Percentiles rank a stretch among this genome's conserved stretches.
Conservation (phyloP, 2,888 invertebrate species). For the Acrobasis repandana region DNA sequence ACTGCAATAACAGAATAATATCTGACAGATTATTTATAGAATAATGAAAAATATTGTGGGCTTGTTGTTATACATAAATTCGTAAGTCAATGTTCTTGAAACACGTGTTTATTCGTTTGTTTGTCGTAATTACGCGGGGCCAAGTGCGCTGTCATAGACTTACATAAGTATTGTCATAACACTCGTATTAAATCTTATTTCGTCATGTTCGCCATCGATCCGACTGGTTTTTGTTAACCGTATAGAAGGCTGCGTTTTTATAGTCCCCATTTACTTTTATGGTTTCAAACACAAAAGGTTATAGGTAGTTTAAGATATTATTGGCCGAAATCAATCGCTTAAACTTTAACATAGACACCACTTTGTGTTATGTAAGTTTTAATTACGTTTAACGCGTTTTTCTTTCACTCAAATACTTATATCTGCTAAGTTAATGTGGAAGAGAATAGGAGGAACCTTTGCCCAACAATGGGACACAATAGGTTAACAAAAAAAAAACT, state of each 20-base stretch:
- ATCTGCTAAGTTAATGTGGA: no score
- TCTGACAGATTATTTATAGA: no score
- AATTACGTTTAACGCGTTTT: not conserved
- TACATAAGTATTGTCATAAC: slow-evolving; percentile 46
- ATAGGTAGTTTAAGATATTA: not conserved
- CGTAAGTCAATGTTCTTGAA: slow-evolving; percentile 52
- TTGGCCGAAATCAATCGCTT: not conserved
- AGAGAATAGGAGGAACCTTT: no score
- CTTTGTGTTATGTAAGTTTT: slow-evolving; percentile 1
- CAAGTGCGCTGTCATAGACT: slow-evolving; percentile 38
- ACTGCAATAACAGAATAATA: no score
- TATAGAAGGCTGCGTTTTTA: slow-evolving; percentile 24
- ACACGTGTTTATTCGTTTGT: slow-evolving; percentile 48
- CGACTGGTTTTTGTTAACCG: slow-evolving; percentile 33
- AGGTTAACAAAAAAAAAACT: no score
- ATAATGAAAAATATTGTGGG: no score
- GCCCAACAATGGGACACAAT: no score
- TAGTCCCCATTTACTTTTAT: slow-evolving; percentile 11
- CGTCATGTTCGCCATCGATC: slow-evolving; percentile 35
- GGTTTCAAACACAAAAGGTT: slow-evolving; percentile 5
- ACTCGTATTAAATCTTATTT: slow-evolving; percentile 40
- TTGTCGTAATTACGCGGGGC: slow-evolving; percentile 33
- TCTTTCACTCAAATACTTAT: not conserved
- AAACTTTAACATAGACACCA: not conserved
- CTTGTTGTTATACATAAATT: no score